These are phyloP conservation scores for Sitophilus oryzae DNA, from an alignment of 1,140 invertebrate species.

Conservation along the genomic window DNA sequence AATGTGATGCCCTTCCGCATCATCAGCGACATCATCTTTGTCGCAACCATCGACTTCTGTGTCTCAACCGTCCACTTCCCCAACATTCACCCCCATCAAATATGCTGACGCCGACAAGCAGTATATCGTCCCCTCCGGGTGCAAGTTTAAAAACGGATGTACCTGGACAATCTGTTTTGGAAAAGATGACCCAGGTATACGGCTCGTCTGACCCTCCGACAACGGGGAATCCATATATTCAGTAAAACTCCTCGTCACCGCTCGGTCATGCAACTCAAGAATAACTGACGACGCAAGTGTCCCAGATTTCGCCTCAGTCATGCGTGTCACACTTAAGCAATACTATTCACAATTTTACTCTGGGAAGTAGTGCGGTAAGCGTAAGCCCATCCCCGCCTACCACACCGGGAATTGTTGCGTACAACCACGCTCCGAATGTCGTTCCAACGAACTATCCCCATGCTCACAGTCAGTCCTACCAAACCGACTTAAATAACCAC, in stretches of 20 bases:
- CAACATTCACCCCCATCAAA: slow-evolving; percentile 45
- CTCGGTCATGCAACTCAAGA: neutral
- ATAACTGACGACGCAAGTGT: slow-evolving; percentile 5
- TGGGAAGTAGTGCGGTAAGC: slow-evolving; percentile 58
- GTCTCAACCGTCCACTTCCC: slow-evolving; percentile 39
- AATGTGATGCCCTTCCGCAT: too few relatives aligned
- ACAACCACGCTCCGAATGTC: too few relatives aligned
- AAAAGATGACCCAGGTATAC: too few relatives aligned
- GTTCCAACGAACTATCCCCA: too few relatives aligned
- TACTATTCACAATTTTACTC: slow-evolving; percentile 35
- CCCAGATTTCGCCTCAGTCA: slow-evolving; percentile 12
- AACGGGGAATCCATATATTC: neutral
- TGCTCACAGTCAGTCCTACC: too few relatives aligned
- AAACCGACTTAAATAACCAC: too few relatives aligned
- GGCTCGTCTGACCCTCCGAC: neutral
- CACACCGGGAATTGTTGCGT: too few relatives aligned
- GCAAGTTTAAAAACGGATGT: slow-evolving; percentile 34
- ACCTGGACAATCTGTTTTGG: neutral
- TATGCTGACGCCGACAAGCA: too few relatives aligned
- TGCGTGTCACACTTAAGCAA: slow-evolving; percentile 10
- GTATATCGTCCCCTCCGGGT: too few relatives aligned
- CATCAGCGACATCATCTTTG: too few relatives aligned
- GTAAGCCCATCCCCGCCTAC: slow-evolving; percentile 56
- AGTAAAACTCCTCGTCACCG: neutral
- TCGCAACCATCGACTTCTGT: too few relatives aligned